Conservation (phyloP, 2,797 vertebrate genomes). For the Tokudaia muenninki region DNA sequence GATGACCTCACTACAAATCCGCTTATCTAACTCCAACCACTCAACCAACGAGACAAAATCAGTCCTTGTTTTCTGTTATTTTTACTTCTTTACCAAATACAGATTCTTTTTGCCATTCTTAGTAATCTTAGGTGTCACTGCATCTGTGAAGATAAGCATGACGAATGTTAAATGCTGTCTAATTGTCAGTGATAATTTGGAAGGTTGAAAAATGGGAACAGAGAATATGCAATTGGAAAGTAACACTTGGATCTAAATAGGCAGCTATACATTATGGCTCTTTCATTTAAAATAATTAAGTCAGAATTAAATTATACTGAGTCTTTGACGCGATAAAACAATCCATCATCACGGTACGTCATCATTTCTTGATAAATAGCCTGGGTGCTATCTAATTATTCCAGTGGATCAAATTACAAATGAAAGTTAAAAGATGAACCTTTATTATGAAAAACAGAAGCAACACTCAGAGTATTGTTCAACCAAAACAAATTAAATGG, state of each 20-base stretch:
- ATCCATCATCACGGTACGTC: neutral
- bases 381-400: neutral
- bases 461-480: neutral
- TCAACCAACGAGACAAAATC: conserved; percentile 82
- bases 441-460: conserved; percentile 20
- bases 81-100: conserved; percentile 63
- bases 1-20: conserved; percentile 87
- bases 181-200: conserved; percentile 62
- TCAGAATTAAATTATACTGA: neutral
- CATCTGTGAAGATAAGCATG: conserved; percentile 69
- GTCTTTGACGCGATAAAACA: neutral
- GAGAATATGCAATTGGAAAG: neutral
- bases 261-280: neutral
- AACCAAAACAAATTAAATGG: neutral
- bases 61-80: conserved; percentile 75
- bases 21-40: conserved; percentile 83
- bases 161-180: conserved; percentile 68
- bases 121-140: conserved; percentile 68
- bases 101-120: conserved; percentile 63
- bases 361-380: conserved; percentile 2
- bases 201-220: conserved; percentile 62
- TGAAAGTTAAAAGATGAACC: neutral
- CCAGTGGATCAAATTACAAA: neutral
- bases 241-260: conserved; percentile 23
- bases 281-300: conserved; percentile 7